These are phyloP conservation scores for Crematogaster levior DNA, from an alignment of 2,888 invertebrate genomes.

Conservation along the genomic window DNA sequence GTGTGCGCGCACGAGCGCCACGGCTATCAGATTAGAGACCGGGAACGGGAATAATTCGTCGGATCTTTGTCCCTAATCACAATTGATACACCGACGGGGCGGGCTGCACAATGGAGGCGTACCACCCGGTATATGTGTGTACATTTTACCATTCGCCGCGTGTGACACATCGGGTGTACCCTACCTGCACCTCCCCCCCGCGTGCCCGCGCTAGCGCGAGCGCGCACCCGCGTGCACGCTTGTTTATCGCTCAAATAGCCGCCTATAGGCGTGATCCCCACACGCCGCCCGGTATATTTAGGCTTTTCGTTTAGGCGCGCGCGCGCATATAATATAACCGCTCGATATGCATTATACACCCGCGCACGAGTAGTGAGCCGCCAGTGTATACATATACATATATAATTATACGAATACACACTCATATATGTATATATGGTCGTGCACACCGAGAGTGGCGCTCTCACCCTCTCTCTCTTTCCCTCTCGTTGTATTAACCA, in stretches of 20 bases:
- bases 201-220: neutral
- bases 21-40: conserved; percentile 77
- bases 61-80: conserved; percentile 78
- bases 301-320: conserved; percentile 73
- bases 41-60: conserved; percentile 76
- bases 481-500: conserved; percentile 37
- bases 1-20: conserved; percentile 66
- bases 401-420: conserved; percentile 49
- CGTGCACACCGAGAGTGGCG: conserved; percentile 4
- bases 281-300: conserved; percentile 76
- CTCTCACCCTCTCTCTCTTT: neutral
- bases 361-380: conserved; percentile 29
- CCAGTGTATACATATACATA: conserved; percentile 25
- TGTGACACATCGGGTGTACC: conserved; percentile 72
- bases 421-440: neutral
- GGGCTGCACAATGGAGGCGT: conserved; percentile 73
- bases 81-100: conserved; percentile 76
- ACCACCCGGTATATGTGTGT: conserved; percentile 72
- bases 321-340: conserved; percentile 74
- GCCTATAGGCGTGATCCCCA: conserved; percentile 75
- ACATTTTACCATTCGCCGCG: conserved; percentile 76
- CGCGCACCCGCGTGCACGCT: conserved; percentile 51
- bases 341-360: conserved; percentile 70
- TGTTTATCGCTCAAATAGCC: conserved; percentile 77
- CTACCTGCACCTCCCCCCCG: neutral